Base-by-base conservation (phyloP, 2,888 invertebrate species). In the Sabatieria punctata region DNA sequence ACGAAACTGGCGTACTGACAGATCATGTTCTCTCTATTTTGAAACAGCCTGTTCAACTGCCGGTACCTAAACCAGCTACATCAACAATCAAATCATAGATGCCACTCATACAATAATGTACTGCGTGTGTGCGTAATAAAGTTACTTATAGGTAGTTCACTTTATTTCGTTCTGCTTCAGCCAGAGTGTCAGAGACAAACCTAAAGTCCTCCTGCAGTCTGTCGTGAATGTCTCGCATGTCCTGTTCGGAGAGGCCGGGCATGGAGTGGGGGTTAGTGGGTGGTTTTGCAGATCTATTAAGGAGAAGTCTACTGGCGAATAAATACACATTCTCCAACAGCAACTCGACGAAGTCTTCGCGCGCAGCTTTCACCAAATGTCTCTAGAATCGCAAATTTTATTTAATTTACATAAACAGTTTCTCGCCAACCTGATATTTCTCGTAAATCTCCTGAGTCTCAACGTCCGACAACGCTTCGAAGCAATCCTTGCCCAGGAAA, bases 1-100 rank as follows among this genome's bases (percentile, higher is more conserved):
- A 91, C 82, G 69, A 93, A 93, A 49, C 89, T 88, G 38, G 91
- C 72, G 68, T 91, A 91, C 67, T 89, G 88, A 61, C 89, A 83
- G 50, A 95, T 73, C 78, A 93, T 84, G 55, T 89, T 73, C 67
- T 88, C 85, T 52, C 95, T 74, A 64, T 93, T 89, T 68, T 89
- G 88, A 70, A 89, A 88, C 67, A 93, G 75, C 47, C 86, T 77
- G 68, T 88, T 85, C 63, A 95, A 73, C 68, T 85, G 80, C 70
- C 88, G 86, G 71, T 88, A 93, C 69, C 88, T 84, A 56, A 19
- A 54, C 51, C n/a, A n/a, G n/a, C n/a, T 8, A 47, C 35, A 46
- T 19, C 21, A 6, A 19, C 21, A 39, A 36, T 47, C 33, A 37
- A 15, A 49, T 18, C 11, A 49, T 13, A 19, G 4, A 49, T 15